phyloP scores from a whole-genome alignment of 2,113 vertebrate genomes.

The Oryzias javanicus region DNA sequence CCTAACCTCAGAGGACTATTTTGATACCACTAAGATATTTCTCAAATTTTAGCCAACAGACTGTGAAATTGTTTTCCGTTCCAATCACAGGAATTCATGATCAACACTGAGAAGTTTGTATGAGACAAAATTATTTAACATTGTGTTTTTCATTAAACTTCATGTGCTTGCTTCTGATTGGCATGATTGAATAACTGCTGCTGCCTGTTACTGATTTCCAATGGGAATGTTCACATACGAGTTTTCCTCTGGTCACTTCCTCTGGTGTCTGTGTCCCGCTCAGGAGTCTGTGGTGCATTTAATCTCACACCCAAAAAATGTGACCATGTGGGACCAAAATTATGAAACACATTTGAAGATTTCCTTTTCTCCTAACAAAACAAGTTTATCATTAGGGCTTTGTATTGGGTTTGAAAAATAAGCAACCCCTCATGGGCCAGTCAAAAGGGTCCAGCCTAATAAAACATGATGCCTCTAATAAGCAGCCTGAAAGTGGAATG shows the following conservation, averaged over 20 bases:
- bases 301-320: slow-evolving; percentile 64
- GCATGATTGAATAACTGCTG: slow-evolving; percentile 28
- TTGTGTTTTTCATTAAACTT: neutral
- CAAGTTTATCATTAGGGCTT: slow-evolving; percentile 40
- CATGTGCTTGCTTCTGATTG: slow-evolving; percentile 13
- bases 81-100: neutral
- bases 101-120: too few species aligned
- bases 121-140: too few species aligned
- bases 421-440: slow-evolving; percentile 49
- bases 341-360: slow-evolving; percentile 65
- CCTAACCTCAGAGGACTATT: neutral
- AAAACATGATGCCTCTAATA: slow-evolving; percentile 48
- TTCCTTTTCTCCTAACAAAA: slow-evolving; percentile 39
- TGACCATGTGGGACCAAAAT: slow-evolving; percentile 40
- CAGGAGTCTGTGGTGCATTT: slow-evolving; percentile 31
- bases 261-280: slow-evolving; percentile 22
- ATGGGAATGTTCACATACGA: slow-evolving; percentile 15
- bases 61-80: neutral
- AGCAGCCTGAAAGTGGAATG: slow-evolving; percentile 42
- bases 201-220: slow-evolving; percentile 18
- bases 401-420: slow-evolving; percentile 46
- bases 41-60: slow-evolving; percentile 21
- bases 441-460: slow-evolving; percentile 62
- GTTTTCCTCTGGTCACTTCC: slow-evolving; percentile 30
- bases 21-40: neutral